These are phyloP conservation scores for Rhabdornis inornatus DNA, from an alignment of 2,113 vertebrate genomes.

Conservation along the genomic window DNA sequence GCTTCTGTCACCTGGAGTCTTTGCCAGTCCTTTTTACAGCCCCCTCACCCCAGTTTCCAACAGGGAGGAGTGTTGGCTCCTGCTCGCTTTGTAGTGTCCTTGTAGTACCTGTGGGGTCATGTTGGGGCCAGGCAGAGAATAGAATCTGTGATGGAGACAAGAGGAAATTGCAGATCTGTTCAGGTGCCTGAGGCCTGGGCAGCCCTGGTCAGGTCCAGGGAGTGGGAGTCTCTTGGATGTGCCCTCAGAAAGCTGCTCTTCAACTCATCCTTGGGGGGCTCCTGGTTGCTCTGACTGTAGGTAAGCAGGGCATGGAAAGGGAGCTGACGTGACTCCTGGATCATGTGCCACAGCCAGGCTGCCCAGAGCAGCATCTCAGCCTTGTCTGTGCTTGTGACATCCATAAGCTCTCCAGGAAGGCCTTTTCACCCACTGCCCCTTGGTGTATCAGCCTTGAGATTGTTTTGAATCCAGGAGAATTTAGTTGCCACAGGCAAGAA, in stretches of 20 bases:
- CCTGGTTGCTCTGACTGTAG: not conserved
- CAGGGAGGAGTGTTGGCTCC: not conserved
- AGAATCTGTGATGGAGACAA: not conserved
- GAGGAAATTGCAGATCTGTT: not conserved
- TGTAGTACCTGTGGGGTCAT: not conserved
- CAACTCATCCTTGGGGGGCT: not conserved
- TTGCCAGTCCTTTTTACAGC: not conserved
- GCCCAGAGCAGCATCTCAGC: not conserved
- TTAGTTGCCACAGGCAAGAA: not conserved
- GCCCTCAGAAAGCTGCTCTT: not conserved
- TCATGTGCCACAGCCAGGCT: not conserved
- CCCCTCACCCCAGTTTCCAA: not conserved
- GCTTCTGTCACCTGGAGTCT: not conserved
- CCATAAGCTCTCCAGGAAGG: not conserved
- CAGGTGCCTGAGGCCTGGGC: not conserved
- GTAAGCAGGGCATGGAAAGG: not conserved
- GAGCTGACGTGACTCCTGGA: not conserved
- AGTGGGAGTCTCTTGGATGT: not conserved
- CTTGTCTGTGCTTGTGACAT: not conserved
- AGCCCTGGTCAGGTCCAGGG: not conserved
- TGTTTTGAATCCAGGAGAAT: not conserved
- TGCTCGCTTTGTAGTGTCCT: not conserved
- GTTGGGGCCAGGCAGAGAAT: not conserved
- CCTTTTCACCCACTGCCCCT: not conserved
- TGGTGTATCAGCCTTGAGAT: not conserved